These are phyloP conservation scores for Drosophila repleta DNA, from an alignment of 1,140 invertebrate genomes.

Conservation along the genomic window DNA sequence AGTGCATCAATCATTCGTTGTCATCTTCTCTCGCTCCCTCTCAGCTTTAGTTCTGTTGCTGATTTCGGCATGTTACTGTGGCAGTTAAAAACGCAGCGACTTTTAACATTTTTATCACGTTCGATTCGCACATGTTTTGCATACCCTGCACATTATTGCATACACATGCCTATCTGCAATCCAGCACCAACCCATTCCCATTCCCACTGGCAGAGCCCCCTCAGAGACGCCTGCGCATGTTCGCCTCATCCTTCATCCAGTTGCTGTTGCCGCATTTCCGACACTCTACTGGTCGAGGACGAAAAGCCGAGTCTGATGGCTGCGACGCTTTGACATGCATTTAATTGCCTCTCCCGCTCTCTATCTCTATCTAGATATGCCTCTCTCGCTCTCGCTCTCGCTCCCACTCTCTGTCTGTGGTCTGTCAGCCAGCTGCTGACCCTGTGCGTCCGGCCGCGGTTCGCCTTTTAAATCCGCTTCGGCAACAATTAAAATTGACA, in stretches of 20 bases:
- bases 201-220: conserved; percentile 8
- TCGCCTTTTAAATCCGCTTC: conserved; percentile 71
- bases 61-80: conserved; percentile 25
- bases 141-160: conserved; percentile 57
- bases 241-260: background rate
- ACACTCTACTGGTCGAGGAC: conserved; percentile 26
- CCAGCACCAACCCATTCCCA: conserved; percentile 9
- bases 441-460: conserved; percentile 26
- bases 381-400: background rate
- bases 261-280: conserved; percentile 40
- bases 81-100: conserved; percentile 20
- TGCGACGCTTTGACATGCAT: conserved; percentile 83
- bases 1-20: background rate
- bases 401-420: background rate
- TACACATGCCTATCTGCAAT: conserved; percentile 26
- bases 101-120: conserved; percentile 83
- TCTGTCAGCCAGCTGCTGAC: conserved; percentile 26
- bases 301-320: conserved; percentile 51
- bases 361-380: background rate
- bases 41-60: background rate
- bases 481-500: conserved; percentile 83
- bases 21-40: background rate
- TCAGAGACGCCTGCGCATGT: background rate
- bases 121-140: conserved; percentile 83
- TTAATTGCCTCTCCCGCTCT: conserved; percentile 73